phyloP scores from a whole-genome alignment of 2,888 invertebrate species.

The Plutella xylostella region DNA sequence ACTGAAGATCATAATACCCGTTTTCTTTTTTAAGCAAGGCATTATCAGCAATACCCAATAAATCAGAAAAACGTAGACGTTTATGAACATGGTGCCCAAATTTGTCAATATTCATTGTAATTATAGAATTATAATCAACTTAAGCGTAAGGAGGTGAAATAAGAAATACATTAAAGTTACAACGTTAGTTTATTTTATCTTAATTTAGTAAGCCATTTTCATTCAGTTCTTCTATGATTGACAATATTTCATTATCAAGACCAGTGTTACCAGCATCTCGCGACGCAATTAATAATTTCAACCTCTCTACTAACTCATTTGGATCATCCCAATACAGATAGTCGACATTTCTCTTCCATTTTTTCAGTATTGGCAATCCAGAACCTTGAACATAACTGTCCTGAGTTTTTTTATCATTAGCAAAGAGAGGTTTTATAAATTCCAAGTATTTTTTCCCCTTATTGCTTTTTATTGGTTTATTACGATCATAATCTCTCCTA shows the following conservation, averaged over 20 bases:
- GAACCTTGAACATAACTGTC: background rate
- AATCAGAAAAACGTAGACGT: background rate
- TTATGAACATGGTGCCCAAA: background rate
- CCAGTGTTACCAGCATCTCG: constrained; percentile 19
- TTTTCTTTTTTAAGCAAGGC: background rate
- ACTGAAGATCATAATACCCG: background rate
- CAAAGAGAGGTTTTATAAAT: background rate
- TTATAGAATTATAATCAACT: background rate
- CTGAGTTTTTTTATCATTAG: constrained; percentile 9
- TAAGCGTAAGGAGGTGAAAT: background rate
- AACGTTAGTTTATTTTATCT: background rate
- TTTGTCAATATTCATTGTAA: too few relatives aligned
- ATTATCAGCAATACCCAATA: background rate
- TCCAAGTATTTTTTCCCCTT: background rate
- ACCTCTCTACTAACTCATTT: constrained; percentile 20
- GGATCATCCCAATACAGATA: constrained; percentile 21
- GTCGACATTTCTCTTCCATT: constrained; percentile 11
- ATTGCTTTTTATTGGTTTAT: constrained; percentile 10
- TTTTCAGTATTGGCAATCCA: background rate
- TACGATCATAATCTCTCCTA: constrained; percentile 13
- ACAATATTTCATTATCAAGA: constrained; percentile 27
- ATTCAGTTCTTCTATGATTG: constrained; percentile 25
- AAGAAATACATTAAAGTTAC: background rate
- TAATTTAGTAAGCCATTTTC: too few relatives aligned
- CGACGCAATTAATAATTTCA: constrained; percentile 20